phyloP scores from a whole-genome alignment of 2,888 invertebrate genomes.

The Physocephala rufipes region DNA sequence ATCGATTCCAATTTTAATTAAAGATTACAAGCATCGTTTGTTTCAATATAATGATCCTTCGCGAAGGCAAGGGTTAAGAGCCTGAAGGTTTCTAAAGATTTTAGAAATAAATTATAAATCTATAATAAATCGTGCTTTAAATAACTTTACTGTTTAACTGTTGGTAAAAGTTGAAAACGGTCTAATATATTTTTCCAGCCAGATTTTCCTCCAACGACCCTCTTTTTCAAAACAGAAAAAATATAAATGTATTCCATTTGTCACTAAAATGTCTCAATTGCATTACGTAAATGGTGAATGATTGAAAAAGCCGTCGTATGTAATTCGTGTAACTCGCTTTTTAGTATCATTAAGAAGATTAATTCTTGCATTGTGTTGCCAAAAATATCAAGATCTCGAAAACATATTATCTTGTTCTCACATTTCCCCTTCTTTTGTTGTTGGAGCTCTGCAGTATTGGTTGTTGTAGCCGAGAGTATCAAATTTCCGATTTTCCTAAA shows the following conservation, averaged over 20 bases:
- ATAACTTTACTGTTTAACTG: no score
- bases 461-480: not conserved
- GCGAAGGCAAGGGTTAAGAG: no score
- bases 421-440: not conserved
- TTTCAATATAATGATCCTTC: no score
- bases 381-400: constrained; percentile 9
- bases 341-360: constrained; percentile 58
- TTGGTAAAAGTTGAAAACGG: no score
- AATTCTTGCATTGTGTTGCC: constrained; percentile 53
- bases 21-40: no score
- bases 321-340: constrained; percentile 38
- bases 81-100: no score
- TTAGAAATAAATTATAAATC: no score
- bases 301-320: constrained; percentile 4
- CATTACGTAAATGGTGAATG: constrained; percentile 24
- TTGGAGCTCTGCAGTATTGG: not conserved
- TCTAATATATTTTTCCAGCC: no score
- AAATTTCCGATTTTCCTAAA: constrained; percentile 56
- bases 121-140: no score
- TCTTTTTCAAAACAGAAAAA: not conserved
- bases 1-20: no score
- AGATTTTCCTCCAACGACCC: not conserved
- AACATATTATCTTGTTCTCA: constrained; percentile 5
- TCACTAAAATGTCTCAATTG: constrained; percentile 23
- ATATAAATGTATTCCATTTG: constrained; percentile 26